A percentile compares a stretch with the other conserved stretches of the same genome.
phyloP scores from a whole-genome alignment of 2,888 invertebrate genomes.

The Caenorhabditis wallacei region DNA sequence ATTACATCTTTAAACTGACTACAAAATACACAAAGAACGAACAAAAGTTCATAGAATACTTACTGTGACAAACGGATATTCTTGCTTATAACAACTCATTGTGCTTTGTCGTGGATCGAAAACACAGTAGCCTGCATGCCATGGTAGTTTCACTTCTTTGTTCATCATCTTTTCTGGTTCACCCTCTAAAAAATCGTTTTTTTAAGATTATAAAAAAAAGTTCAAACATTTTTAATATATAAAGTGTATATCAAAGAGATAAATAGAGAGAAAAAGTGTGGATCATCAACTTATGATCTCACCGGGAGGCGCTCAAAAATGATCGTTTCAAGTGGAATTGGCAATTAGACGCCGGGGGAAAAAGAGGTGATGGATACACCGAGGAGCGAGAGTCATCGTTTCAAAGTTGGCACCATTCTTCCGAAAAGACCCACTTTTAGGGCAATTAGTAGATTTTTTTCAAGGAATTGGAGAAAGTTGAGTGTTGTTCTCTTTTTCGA shows the following conservation, averaged over 20 bases:
- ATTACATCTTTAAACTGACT: background rate
- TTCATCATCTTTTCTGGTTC: slow-evolving; percentile 57
- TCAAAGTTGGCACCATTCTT: slow-evolving; percentile 52
- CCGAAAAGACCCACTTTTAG: slow-evolving; percentile 50
- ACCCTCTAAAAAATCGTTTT: slow-evolving; percentile 41
- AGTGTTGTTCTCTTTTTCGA: slow-evolving; percentile 12
- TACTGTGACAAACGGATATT: slow-evolving; percentile 48
- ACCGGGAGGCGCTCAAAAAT: slow-evolving; percentile 51
- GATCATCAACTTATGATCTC: slow-evolving; percentile 50
- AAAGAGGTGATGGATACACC: slow-evolving; percentile 1
- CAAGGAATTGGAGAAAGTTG: slow-evolving; percentile 1
- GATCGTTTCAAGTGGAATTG: slow-evolving; percentile 63
- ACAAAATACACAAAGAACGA: background rate
- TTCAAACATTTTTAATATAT: background rate
- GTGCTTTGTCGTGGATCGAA: slow-evolving; percentile 54
- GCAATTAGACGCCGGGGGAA: slow-evolving; percentile 41
- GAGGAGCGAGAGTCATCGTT: slow-evolving; percentile 44
- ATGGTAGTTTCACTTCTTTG: slow-evolving; percentile 60
- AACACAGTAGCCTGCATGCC: slow-evolving; percentile 66
- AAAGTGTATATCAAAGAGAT: slow-evolving; percentile 1
- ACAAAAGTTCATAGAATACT: slow-evolving; percentile 20
- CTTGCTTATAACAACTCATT: slow-evolving; percentile 61
- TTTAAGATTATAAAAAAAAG: slow-evolving; percentile 5
- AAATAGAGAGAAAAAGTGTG: slow-evolving; percentile 30
- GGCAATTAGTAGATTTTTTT: slow-evolving; percentile 42